Conservation (phyloP, 2,888 invertebrate species). For the Leucania comma region DNA sequence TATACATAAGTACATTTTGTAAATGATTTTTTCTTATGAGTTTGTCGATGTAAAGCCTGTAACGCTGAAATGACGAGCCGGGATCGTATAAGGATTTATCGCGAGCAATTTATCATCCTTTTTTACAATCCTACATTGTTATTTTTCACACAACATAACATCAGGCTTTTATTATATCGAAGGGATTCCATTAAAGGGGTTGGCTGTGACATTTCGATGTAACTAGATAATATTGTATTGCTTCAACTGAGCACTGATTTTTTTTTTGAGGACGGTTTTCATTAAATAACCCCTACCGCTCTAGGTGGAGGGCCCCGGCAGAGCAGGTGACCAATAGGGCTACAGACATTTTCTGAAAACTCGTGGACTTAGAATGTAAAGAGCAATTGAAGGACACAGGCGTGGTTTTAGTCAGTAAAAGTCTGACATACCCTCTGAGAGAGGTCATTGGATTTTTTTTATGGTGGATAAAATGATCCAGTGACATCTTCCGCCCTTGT, state of each 20-base stretch:
- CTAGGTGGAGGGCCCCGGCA: too few species aligned
- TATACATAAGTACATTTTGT: neutral
- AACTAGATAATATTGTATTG: neutral
- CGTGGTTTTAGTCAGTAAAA: too few species aligned
- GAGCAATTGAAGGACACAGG: too few species aligned
- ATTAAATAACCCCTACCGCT: too few species aligned
- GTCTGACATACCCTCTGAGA: too few species aligned
- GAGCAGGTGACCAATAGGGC: too few species aligned
- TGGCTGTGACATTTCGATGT: neutral
- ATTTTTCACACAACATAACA: slow-evolving; percentile 27
- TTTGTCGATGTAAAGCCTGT: slow-evolving; percentile 29
- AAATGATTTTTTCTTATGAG: slow-evolving; percentile 20
- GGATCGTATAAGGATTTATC: slow-evolving; percentile 45
- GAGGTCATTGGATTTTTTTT: too few species aligned
- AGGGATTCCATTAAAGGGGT: slow-evolving; percentile 4
- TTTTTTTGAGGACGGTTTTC: too few species aligned
- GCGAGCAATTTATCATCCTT: slow-evolving; percentile 46
- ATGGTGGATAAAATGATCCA: too few species aligned
- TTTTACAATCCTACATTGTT: slow-evolving; percentile 33
- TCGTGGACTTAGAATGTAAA: too few species aligned
- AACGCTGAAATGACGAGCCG: slow-evolving; percentile 34
- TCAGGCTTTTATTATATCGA: slow-evolving; percentile 25
- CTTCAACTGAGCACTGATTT: neutral
- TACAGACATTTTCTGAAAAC: too few species aligned
- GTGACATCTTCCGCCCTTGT: too few species aligned